phyloP scores from a whole-genome alignment of 2,888 invertebrate species.

The Latrodectus elegans region DNA sequence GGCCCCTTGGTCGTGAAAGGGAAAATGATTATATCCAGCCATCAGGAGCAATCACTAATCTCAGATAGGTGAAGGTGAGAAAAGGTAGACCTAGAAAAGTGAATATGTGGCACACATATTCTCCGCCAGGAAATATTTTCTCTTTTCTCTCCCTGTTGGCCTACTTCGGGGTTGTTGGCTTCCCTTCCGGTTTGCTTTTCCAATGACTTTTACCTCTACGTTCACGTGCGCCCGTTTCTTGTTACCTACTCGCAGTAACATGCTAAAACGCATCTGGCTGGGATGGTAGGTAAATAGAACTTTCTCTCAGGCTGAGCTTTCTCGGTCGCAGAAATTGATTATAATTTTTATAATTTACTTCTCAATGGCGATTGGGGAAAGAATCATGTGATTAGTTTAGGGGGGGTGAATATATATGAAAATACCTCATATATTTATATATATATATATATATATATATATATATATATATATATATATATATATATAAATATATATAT shows the following conservation, averaged over 20 bases:
- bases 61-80: constrained; percentile 53
- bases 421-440: too few relatives aligned
- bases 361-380: neutral
- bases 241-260: constrained; percentile 47
- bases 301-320: constrained; percentile 30
- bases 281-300: constrained; percentile 9
- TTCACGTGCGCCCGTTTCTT: constrained; percentile 44
- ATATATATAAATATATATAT: too few relatives aligned
- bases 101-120: constrained; percentile 51
- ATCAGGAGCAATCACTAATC: constrained; percentile 42
- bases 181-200: constrained; percentile 44
- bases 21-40: constrained; percentile 53
- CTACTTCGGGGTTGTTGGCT: constrained; percentile 64
- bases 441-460: too few relatives aligned
- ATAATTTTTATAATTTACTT: neutral
- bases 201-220: constrained; percentile 28
- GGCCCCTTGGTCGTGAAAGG: constrained; percentile 58
- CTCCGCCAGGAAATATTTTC: constrained; percentile 50
- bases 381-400: neutral
- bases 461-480: too few relatives aligned
- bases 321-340: neutral
- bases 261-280: constrained; percentile 1
- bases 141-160: constrained; percentile 60
- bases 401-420: too few relatives aligned
- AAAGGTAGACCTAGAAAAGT: constrained; percentile 63